Conservation (phyloP, 2,797 vertebrate species). For the Pterois miles region DNA sequence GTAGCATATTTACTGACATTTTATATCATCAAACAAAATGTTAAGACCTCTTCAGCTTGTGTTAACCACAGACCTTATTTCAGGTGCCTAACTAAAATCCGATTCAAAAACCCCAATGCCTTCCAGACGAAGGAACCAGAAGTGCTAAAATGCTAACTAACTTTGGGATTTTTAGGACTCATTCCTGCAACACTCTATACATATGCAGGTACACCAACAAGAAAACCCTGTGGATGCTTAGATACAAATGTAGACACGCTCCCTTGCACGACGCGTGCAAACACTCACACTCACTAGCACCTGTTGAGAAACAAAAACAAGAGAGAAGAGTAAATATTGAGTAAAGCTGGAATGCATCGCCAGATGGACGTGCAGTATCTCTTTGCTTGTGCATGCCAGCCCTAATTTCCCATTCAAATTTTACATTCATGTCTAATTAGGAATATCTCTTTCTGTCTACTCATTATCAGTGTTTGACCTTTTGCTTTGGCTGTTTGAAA, state of each 20-base stretch:
- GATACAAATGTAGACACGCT: conserved; percentile 30
- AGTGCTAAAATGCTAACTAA: too few relatives aligned
- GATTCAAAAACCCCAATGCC: too few relatives aligned
- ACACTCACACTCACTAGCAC: conserved; percentile 5
- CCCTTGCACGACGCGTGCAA: neutral
- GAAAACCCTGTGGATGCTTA: conserved; percentile 12
- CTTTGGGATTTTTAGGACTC: too few relatives aligned
- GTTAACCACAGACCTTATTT: too few relatives aligned
- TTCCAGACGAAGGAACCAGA: too few relatives aligned
- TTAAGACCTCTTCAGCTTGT: too few relatives aligned
- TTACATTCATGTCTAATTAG: conserved; percentile 75
- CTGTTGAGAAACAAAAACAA: conserved; percentile 29
- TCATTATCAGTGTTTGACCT: conserved; percentile 84
- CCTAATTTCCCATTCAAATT: conserved; percentile 72
- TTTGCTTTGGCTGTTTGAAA: conserved; percentile 77
- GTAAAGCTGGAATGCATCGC: conserved; percentile 39
- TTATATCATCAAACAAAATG: too few relatives aligned
- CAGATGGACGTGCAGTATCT: conserved; percentile 37
- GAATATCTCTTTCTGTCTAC: conserved; percentile 65
- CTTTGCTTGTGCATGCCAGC: conserved; percentile 23
- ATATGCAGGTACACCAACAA: conserved; percentile 35
- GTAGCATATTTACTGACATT: too few relatives aligned
- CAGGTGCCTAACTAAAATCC: too few relatives aligned
- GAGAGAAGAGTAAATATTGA: conserved; percentile 30
- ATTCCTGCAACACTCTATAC: neutral